Conservation (phyloP, 2,113 vertebrate genomes). For the Periophthalmodon schlosseri region DNA sequence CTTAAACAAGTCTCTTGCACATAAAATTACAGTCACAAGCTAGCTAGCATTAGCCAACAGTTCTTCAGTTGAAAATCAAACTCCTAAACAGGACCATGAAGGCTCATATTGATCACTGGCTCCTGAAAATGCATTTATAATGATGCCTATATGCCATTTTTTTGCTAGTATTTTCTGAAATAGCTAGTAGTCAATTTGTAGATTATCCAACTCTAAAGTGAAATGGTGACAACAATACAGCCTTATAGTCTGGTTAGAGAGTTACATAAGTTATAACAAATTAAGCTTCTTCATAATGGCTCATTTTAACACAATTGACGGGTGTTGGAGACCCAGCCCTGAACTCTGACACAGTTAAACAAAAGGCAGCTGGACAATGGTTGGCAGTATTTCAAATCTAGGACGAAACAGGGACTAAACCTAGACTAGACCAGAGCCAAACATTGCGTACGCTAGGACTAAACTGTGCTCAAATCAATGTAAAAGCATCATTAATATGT, state of each 20-base stretch:
- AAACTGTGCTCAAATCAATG: not conserved
- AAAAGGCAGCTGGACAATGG: constrained; percentile 11
- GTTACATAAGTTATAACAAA: constrained; percentile 5
- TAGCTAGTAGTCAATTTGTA: not conserved
- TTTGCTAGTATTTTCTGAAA: no score
- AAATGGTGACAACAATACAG: not conserved
- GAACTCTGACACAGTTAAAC: constrained; percentile 7
- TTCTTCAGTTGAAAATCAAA: no score
- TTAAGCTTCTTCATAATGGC: constrained; percentile 6
- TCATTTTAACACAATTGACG: constrained; percentile 5
- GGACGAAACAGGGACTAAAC: not conserved
- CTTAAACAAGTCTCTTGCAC: no score
- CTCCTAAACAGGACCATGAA: no score
- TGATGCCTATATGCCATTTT: not conserved
- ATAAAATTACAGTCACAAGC: no score
- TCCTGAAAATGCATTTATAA: no score
- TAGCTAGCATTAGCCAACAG: no score
- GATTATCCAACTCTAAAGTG: not conserved
- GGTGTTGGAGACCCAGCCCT: constrained; percentile 15
- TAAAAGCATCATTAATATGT: no score
- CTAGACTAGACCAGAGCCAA: not conserved
- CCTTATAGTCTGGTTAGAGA: not conserved
- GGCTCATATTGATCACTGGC: no score
- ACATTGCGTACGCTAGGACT: not conserved
- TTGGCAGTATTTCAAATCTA: not conserved